Evolutionary conservation across 2,797 vertebrate genomes (phyloP).

Genomic region (Columba guinea): DNA sequence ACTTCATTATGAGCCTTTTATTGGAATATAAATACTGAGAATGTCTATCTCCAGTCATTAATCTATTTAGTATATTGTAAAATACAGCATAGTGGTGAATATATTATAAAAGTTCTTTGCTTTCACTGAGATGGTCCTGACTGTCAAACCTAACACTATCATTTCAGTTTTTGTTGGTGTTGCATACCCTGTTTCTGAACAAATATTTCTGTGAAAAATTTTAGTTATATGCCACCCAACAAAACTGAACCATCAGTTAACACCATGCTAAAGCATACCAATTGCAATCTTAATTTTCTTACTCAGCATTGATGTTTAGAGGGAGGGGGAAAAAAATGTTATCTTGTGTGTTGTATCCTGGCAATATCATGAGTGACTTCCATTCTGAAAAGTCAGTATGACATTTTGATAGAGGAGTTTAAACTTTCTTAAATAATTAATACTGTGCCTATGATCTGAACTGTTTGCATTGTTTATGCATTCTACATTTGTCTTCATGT

Average conservation of each 20-base stretch:
- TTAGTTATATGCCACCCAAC: background rate
- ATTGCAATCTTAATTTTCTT: background rate
- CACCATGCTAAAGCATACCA: background rate
- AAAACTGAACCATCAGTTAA: background rate
- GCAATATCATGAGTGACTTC: background rate
- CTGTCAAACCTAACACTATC: constrained; percentile 42
- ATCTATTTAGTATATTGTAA: background rate
- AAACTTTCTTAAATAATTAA: background rate
- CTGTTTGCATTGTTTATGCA: background rate
- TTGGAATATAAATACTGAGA: background rate
- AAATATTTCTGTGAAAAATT: background rate
- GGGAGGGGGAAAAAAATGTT: background rate
- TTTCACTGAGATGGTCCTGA: constrained; percentile 49
- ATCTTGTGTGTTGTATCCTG: background rate
- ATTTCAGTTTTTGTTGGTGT: constrained; percentile 51
- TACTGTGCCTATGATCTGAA: background rate
- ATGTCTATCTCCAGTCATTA: background rate
- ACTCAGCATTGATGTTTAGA: background rate
- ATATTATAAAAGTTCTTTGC: constrained; percentile 19
- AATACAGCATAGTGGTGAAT: background rate
- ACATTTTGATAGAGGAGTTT: background rate
- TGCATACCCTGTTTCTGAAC: background rate
- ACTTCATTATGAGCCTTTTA: constrained; percentile 35
- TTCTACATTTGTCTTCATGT: background rate
- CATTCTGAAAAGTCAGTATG: background rate